Evolutionary conservation across 1,140 invertebrate genomes (phyloP).

Genomic region (Achatina immaculata): DNA sequence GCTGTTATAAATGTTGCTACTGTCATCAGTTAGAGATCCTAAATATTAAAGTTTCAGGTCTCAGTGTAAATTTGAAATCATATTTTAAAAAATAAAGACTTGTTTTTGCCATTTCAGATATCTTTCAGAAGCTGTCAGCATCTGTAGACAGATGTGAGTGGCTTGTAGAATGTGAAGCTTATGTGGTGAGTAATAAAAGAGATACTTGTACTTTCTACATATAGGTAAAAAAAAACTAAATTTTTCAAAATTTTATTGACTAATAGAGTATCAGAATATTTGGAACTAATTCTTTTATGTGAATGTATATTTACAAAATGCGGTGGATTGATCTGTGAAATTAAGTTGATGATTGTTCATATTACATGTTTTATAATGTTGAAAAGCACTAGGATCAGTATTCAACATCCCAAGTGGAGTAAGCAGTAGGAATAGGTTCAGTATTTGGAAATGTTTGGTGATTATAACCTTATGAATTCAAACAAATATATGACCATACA

Average conservation of each 20-base stretch:
- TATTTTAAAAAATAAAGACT: too few relatives aligned
- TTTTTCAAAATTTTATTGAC: not conserved
- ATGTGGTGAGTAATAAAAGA: slow-evolving; percentile 54
- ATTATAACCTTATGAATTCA: too few relatives aligned
- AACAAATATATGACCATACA: too few relatives aligned
- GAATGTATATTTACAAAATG: not conserved
- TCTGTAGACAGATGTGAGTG: slow-evolving; percentile 62
- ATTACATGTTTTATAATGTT: not conserved
- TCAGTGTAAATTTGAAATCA: too few relatives aligned
- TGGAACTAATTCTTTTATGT: not conserved
- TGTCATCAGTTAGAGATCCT: too few relatives aligned
- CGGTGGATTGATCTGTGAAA: not conserved
- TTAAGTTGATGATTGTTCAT: not conserved
- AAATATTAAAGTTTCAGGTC: too few relatives aligned
- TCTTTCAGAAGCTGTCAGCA: slow-evolving; percentile 68
- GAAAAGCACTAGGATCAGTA: too few relatives aligned
- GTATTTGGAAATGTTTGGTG: too few relatives aligned
- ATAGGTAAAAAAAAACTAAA: not conserved
- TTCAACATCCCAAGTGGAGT: too few relatives aligned
- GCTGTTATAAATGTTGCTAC: too few relatives aligned
- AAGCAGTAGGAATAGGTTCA: too few relatives aligned
- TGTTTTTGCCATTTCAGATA: slow-evolving; percentile 58
- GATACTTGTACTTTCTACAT: not conserved
- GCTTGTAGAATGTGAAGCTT: slow-evolving; percentile 60
- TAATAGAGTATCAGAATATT: not conserved